Percentiles rank a stretch among this genome's conserved stretches.
Conservation (phyloP, 2,888 invertebrate species). For the Amphipyra tragopoginis region DNA sequence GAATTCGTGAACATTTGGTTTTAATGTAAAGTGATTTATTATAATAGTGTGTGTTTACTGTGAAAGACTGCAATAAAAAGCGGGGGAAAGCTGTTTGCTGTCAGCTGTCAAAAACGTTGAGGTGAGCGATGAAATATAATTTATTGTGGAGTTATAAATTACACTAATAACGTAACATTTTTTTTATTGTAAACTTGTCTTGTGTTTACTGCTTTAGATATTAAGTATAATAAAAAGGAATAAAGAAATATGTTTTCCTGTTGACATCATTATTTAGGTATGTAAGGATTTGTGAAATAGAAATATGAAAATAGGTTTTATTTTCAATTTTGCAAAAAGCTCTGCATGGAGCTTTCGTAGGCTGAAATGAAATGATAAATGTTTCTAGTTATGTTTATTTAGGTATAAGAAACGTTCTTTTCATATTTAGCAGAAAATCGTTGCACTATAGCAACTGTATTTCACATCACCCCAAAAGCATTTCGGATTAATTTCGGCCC, state of each 20-base stretch:
- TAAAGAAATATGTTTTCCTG: conserved; percentile 34
- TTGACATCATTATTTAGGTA: conserved; percentile 18
- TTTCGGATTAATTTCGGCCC: no score
- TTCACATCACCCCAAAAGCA: no score
- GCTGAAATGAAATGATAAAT: conserved; percentile 3
- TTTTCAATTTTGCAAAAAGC: conserved; percentile 12
- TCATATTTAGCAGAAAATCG: background rate
- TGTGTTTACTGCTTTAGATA: conserved; percentile 33
- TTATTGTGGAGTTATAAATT: conserved; percentile 64
- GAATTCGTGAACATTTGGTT: conserved; percentile 48
- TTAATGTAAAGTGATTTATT: conserved; percentile 67
- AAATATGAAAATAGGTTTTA: background rate
- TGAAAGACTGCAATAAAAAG: conserved; percentile 67
- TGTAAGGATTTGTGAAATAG: conserved; percentile 1
- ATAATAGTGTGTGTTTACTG: conserved; percentile 69
- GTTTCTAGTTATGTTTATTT: background rate
- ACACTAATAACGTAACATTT: conserved; percentile 39
- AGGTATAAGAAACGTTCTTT: background rate
- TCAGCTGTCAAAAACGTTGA: conserved; percentile 82
- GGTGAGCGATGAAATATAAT: conserved; percentile 75
- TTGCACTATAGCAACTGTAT: background rate
- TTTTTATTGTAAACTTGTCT: conserved; percentile 41
- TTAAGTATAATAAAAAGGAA: conserved; percentile 31
- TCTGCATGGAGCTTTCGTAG: conserved; percentile 2
- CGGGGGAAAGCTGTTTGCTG: conserved; percentile 72